These are phyloP conservation scores for Gallinago nigripennis DNA, from an alignment of 2,797 vertebrate species.

Conservation along the genomic window DNA sequence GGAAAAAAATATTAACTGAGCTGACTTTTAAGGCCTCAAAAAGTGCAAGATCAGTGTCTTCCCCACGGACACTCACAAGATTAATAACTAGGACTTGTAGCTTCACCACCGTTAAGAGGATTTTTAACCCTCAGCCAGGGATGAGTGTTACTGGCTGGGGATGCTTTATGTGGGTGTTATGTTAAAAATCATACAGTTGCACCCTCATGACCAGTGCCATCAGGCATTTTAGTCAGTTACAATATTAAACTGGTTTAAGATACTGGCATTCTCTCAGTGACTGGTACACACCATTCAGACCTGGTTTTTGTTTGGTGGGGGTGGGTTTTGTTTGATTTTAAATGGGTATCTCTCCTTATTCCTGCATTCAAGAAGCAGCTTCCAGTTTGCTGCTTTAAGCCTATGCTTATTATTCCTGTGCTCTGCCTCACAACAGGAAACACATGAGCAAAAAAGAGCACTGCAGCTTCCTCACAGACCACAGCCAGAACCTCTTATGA, in stretches of 20 bases:
- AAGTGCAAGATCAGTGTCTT: neutral
- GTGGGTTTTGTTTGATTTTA: neutral
- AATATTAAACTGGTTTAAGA: neutral
- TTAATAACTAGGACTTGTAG: neutral
- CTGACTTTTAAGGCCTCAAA: neutral
- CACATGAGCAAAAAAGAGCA: neutral
- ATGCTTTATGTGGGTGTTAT: neutral
- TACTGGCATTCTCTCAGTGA: neutral
- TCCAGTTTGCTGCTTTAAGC: neutral
- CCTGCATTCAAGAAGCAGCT: neutral
- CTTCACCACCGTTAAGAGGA: neutral
- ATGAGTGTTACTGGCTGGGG: neutral
- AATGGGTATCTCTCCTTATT: neutral
- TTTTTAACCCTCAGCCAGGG: neutral
- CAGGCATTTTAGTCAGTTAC: neutral
- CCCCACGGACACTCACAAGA: neutral
- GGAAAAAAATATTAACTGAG: neutral
- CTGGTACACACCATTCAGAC: neutral
- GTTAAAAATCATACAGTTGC: neutral
- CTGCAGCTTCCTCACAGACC: neutral
- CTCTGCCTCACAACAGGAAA: neutral
- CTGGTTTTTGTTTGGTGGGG: neutral
- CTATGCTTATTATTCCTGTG: neutral
- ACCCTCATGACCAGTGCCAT: neutral
- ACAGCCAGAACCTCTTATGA: neutral